Percentiles rank a stretch among this genome's conserved stretches.
Conservation (phyloP, 1,140 invertebrate genomes). For the Diabrotica virgifera region DNA sequence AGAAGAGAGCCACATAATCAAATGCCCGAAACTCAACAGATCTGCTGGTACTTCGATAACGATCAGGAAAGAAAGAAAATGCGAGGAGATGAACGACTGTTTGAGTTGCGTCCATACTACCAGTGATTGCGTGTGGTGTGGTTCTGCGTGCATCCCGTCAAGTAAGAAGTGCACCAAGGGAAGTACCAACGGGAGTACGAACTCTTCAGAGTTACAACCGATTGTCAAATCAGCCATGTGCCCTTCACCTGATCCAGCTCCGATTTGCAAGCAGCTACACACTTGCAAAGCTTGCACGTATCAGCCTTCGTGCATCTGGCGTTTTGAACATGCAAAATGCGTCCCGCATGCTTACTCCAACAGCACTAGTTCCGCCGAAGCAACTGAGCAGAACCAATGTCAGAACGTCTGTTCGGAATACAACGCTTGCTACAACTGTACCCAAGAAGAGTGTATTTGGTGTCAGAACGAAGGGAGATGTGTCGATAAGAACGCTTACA, state of each 20-base stretch:
- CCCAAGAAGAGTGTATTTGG: conserved; percentile 87
- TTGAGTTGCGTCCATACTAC: conserved; percentile 73
- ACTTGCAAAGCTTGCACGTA: conserved; percentile 78
- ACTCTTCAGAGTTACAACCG: conserved; percentile 20
- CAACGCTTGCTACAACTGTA: conserved; percentile 84
- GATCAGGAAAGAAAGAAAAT: conserved; percentile 55
- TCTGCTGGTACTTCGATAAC: conserved; percentile 50
- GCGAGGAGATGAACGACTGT: conserved; percentile 66
- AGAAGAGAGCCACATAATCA: conserved; percentile 26
- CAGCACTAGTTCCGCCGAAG: conserved; percentile 40
- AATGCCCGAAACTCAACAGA: conserved; percentile 41
- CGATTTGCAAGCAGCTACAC: conserved; percentile 71
- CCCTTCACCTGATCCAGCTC: conserved; percentile 54
- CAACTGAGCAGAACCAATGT: conserved; percentile 54
- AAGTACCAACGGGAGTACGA: neutral
- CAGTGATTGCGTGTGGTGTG: conserved; percentile 78
- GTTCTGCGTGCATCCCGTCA: conserved; percentile 47
- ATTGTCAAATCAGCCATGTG: conserved; percentile 59
- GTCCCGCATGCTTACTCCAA: conserved; percentile 46
- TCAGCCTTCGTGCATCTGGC: conserved; percentile 56
- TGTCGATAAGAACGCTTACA: conserved; percentile 88
- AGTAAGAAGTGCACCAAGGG: conserved; percentile 53
- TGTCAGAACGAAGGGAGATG: conserved; percentile 87
- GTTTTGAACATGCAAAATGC: conserved; percentile 57
- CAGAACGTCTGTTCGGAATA: conserved; percentile 74